Percentiles rank a stretch among this genome's conserved stretches.
Evolutionary conservation across 2,797 vertebrate species (phyloP).

Genomic region (Danio choprae): DNA sequence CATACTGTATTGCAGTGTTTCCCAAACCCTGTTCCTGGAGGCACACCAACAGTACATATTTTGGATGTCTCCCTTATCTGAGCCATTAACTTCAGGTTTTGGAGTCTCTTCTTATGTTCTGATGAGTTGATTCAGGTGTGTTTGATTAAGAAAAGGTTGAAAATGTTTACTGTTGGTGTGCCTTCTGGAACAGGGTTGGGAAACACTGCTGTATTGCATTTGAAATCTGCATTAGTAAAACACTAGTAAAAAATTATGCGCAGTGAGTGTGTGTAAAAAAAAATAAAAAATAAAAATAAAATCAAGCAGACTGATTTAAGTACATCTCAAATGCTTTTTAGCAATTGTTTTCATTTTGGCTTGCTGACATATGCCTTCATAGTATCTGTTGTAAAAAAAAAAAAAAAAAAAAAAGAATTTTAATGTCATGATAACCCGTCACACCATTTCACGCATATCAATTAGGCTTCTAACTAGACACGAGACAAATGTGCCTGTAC

Average conservation of each 20-base stretch:
- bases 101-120: too few relatives aligned
- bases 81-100: too few relatives aligned
- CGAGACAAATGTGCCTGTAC: background rate
- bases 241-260: background rate
- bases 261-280: background rate
- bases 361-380: conserved; percentile 13
- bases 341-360: conserved; percentile 9
- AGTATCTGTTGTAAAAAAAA: conserved; percentile 31
- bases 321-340: conserved; percentile 6
- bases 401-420: conserved; percentile 17
- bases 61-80: too few relatives aligned
- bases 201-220: background rate
- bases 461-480: conserved; percentile 6
- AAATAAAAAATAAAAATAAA: background rate
- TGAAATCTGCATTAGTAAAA: background rate
- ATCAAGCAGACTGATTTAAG: background rate
- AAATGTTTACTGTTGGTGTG: too few relatives aligned
- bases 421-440: conserved; percentile 19
- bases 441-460: conserved; percentile 11
- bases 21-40: too few relatives aligned
- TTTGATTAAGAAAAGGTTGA: too few relatives aligned
- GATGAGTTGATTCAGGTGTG: too few relatives aligned
- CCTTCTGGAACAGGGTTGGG: too few relatives aligned
- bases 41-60: too few relatives aligned
- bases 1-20: too few relatives aligned